Conservation (phyloP, 2,888 invertebrate species). For the Trachelus iudaicus region DNA sequence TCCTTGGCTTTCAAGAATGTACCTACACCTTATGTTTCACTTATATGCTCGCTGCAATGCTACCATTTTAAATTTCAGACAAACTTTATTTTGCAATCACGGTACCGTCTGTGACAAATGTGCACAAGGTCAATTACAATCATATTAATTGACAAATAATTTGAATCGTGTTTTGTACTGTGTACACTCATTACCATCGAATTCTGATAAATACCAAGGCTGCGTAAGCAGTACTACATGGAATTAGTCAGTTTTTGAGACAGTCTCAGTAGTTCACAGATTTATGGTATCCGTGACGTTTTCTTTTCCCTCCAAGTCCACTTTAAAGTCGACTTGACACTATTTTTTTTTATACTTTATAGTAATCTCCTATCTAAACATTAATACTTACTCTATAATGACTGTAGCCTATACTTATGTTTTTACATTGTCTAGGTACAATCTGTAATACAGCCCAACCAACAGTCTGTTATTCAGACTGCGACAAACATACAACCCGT, state of each 20-base stretch:
- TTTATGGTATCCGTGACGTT: not conserved
- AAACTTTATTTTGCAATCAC: not conserved
- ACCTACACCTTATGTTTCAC: not conserved
- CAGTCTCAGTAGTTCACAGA: not conserved
- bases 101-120: not conserved
- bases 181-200: not conserved
- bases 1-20: not conserved
- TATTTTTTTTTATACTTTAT: not conserved
- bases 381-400: not conserved
- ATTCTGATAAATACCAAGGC: not conserved
- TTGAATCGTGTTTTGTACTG: not conserved
- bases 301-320: not conserved
- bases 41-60: not conserved
- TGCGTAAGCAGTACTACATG: not conserved
- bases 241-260: not conserved
- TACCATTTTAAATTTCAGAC: not conserved
- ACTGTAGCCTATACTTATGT: not conserved
- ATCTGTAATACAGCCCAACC: conserved; percentile 95
- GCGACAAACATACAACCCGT: conserved; percentile 87
- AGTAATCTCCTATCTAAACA: not conserved
- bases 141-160: not conserved
- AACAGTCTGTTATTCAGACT: conserved; percentile 95
- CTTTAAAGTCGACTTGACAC: not conserved
- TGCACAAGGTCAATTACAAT: not conserved
- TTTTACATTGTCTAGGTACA: conserved; percentile 77